phyloP scores from a whole-genome alignment of 2,888 invertebrate species.

The Allolobophora icterica region DNA sequence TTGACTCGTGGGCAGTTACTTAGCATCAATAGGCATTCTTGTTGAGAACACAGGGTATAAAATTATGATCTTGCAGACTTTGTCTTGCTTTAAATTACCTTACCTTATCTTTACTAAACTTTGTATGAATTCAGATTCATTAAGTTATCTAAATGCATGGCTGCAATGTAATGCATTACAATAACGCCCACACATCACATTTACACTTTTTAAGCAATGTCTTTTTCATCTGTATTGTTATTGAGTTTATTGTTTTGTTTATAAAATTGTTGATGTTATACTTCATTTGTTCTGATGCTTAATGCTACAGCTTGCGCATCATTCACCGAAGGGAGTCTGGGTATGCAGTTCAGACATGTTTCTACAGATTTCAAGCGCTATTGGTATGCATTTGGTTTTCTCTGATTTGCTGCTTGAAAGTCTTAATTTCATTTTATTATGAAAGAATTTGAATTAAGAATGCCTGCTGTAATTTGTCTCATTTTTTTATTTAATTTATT shows the following conservation, averaged over 20 bases:
- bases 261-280: background rate
- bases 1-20: too few species aligned
- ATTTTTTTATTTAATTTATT: too few species aligned
- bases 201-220: too few species aligned
- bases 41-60: too few species aligned
- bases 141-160: too few species aligned
- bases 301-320: conserved; percentile 55
- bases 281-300: background rate
- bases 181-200: too few species aligned
- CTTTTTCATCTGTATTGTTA: background rate
- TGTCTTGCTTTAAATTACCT: too few species aligned
- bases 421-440: background rate
- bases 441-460: background rate
- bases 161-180: too few species aligned
- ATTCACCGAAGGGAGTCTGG: conserved; percentile 65
- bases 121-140: too few species aligned
- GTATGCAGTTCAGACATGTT: conserved; percentile 67
- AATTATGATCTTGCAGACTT: too few species aligned
- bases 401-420: background rate
- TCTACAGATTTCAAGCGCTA: conserved; percentile 56
- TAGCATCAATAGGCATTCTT: too few species aligned
- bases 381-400: conserved; percentile 40
- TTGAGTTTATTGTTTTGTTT: background rate
- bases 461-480: background rate
- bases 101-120: too few species aligned